Base-by-base conservation (phyloP, 2,888 invertebrate species). In the Seira musarum region DNA sequence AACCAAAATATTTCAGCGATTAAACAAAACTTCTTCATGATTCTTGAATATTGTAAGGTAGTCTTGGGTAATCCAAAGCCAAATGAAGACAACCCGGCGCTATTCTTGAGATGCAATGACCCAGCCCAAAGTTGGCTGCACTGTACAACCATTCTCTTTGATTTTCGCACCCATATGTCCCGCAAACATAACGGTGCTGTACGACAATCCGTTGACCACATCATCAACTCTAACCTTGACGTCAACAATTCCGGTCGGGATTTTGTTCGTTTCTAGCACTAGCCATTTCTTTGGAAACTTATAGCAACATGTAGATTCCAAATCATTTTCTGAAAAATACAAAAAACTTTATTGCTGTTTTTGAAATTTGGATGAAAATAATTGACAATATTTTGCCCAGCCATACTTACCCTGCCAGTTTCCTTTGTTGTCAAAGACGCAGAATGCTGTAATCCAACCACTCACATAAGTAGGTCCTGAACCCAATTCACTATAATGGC, bases 391-490 rank as follows among this genome's bases (percentile, higher is more conserved):
- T n/a, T n/a, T n/a, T 63, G 8, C 19, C 10, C 19, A 53, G 5
- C 3, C 2, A 35, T 17, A 15, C 63, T 63, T 5, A 60, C 81
- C 75, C 70, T 68, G 64, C 64, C 67, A 71, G 49, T 82, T 71
- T 53, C 83, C 83, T 21, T 82, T 74, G 49, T 73, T 40, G 35
- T 80, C 74, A 72, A 82, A 83, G 1, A 64, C 73, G 53, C 77
- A 80, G 24, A 83, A 83, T 5, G 71, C 80, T 3, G 82, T 82
- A 10, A 83, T 71, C 83, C 83, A 83, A 1, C 83, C 83, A 13
- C 72, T 69, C 24, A 83, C 30, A 46, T 40, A 65, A 22, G 46
- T 30, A 0, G 78, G 76, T 17, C 80, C 75, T n/a, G 75, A 75
- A 3, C 79, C 71, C n/a, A 67, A 74, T n/a, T 10, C 53, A 24